Evolutionary conservation across 2,888 invertebrate species (phyloP).

Genomic region (Leucophenga montana): DNA sequence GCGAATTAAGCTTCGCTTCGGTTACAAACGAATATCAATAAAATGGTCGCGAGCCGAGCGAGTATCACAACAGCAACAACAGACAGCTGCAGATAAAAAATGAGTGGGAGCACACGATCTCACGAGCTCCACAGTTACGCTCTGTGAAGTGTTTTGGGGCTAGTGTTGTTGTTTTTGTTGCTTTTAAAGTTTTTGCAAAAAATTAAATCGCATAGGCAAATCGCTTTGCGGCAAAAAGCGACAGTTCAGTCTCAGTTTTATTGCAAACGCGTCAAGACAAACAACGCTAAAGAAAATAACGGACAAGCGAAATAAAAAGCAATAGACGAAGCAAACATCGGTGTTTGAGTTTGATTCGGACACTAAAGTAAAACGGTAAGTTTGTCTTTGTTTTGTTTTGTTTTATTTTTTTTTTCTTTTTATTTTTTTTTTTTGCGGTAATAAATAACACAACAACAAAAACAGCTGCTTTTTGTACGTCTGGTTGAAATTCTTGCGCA

Average conservation of each 20-base stretch:
- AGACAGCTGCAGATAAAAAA: too few species aligned
- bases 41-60: too few species aligned
- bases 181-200: constrained; percentile 52
- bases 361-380: too few species aligned
- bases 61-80: too few species aligned
- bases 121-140: too few species aligned
- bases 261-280: constrained; percentile 56
- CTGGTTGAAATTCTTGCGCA: constrained; percentile 29
- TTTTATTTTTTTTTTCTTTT: neutral
- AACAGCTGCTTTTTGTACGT: neutral
- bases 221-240: constrained; percentile 40
- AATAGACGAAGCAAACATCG: too few species aligned
- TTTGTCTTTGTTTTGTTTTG: neutral
- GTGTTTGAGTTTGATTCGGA: too few species aligned
- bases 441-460: constrained; percentile 14
- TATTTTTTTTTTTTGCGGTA: constrained; percentile 2
- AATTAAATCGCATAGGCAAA: constrained; percentile 30
- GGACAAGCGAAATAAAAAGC: neutral
- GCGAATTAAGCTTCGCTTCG: too few species aligned
- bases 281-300: neutral
- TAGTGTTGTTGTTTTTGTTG: constrained; percentile 30
- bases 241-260: constrained; percentile 56
- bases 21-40: too few species aligned
- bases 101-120: too few species aligned
- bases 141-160: too few species aligned